These are phyloP conservation scores for Thecocarcelia acutangulata DNA, from an alignment of 2,888 invertebrate species.

Conservation along the genomic window DNA sequence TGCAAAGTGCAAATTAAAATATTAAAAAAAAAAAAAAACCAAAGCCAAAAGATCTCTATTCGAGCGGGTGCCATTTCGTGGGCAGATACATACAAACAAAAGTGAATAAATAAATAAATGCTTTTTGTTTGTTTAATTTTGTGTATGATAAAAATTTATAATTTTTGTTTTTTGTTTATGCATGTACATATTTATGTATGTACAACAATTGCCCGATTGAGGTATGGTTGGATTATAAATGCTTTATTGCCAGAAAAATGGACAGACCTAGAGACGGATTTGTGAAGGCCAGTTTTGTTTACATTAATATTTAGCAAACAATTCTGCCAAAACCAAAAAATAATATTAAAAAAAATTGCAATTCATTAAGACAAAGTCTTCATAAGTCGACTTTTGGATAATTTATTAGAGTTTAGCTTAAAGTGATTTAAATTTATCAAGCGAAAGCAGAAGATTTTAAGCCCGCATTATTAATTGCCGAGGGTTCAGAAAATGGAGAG, in stretches of 20 bases:
- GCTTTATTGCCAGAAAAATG: constrained; percentile 39
- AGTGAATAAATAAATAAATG: constrained; percentile 16
- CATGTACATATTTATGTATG: no score
- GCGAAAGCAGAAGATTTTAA: no score
- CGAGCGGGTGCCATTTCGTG: constrained; percentile 43
- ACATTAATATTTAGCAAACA: constrained; percentile 54
- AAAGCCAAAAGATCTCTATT: background rate
- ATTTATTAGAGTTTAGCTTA: background rate
- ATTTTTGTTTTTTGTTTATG: background rate
- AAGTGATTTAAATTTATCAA: no score
- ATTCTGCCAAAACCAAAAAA: constrained; percentile 15
- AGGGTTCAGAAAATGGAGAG: no score
- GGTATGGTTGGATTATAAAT: constrained; percentile 46
- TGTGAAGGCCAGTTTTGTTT: constrained; percentile 63
- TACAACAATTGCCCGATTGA: constrained; percentile 40
- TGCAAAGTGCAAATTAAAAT: constrained; percentile 65
- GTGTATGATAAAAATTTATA: constrained; percentile 11
- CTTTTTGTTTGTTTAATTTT: constrained; percentile 30
- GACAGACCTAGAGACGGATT: constrained; percentile 37
- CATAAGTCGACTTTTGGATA: constrained; percentile 15
- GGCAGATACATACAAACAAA: constrained; percentile 50
- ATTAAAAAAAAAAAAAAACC: constrained; percentile 5
- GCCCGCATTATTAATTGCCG: no score
- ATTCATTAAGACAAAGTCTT: constrained; percentile 15
- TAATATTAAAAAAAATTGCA: constrained; percentile 2